Base-by-base conservation (phyloP, 2,888 invertebrate genomes). In the Epiperipatus broadwayi region DNA sequence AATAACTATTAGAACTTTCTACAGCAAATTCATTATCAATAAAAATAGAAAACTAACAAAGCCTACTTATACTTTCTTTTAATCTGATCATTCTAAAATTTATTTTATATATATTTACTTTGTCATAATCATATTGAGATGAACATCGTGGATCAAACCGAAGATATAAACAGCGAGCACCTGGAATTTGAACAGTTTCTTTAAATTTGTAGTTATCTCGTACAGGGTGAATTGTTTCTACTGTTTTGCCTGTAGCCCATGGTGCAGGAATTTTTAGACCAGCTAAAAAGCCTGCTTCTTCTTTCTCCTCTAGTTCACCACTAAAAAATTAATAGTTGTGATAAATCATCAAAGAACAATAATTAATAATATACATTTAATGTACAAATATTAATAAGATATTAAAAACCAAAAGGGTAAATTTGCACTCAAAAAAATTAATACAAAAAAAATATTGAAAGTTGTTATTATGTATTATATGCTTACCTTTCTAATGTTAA, bases 61-160 rank as follows among this genome's bases (percentile, higher is more conserved):
- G 12, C 8, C 14, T 21, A 35, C 15, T 21, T 12, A 35, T 8
- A 20, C 8, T 10, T 37, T 5, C 5, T 16, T 12, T 36, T 36
- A 10, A 15, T 37, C 15, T 14, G 14, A 12, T 32, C 5, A 5
- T 19, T 12, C 14, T 18, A 8, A 14, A 35, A 14, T 5, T 5
- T 14, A 37, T 34, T 7, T 7, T 14, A 21, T 34, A 30, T 25
- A 43, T 22, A 10, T 21, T 39, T 39, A 58, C 56, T 51, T 58
- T 58, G 45, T 60, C 59, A 48, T 59, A 59, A 44, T 60, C 60
- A 47, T 59, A 58, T 46, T 59, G 58, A 8, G 58, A 56, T n/a
- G 60, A 55, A 45, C 55, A 55, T 18, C 57, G 44, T 0, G 53
- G 49, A 39, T 57, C 58, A 48, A 59, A 57, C 22, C 58, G 50